These are phyloP conservation scores for Lepidotrigona ventralis DNA, from an alignment of 1,140 invertebrate genomes.

Conservation along the genomic window DNA sequence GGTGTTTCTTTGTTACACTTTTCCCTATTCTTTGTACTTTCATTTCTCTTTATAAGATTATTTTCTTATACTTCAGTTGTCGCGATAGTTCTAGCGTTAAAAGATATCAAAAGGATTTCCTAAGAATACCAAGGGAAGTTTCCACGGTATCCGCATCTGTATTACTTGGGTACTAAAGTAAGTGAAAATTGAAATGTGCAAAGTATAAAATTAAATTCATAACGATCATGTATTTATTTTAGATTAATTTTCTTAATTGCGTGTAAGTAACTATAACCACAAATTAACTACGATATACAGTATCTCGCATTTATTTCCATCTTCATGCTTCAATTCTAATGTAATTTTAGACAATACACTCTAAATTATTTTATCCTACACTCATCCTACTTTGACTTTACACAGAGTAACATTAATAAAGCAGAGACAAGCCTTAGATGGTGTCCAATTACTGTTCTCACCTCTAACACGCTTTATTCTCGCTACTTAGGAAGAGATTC, in stretches of 20 bases:
- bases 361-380: no score
- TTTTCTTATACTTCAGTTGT: no score
- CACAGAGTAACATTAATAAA: not conserved
- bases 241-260: no score
- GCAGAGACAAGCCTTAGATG: not conserved
- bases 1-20: no score
- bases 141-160: not conserved
- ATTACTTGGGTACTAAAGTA: not conserved
- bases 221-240: not conserved
- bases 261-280: no score
- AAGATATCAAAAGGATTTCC: not conserved
- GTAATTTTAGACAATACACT: no score
- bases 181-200: not conserved
- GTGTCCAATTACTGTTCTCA: not conserved
- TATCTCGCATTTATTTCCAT: no score
- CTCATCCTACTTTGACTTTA: no score
- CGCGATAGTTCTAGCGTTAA: not conserved
- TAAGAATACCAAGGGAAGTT: not conserved
- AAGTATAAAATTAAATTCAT: not conserved
- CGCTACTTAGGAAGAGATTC: not conserved
- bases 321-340: no score
- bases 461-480: not conserved
- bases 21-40: no score
- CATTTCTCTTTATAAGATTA: no score
- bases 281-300: no score